Evolutionary conservation across 2,888 invertebrate species (phyloP), one percentile per base, ranked within the genome.

Genomic region (Leptinotarsa tumamoca): DNA sequence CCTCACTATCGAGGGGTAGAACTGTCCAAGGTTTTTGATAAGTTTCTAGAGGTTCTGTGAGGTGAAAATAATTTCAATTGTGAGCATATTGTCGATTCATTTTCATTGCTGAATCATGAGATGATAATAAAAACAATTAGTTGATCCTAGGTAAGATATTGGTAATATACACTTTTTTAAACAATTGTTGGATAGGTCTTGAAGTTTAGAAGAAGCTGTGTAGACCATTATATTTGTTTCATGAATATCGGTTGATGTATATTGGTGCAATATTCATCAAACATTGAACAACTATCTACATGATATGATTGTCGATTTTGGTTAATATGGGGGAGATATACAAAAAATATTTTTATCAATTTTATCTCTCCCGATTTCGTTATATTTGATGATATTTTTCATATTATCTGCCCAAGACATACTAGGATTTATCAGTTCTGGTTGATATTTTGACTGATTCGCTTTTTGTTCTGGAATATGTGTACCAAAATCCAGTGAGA

Each of bases 341-440:
- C 67, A 56, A 78, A 78, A 78, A 78, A 76, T 43, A 18, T 69
- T 73, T 79, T 77, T 78, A 79, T 78, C 77, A 74, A 71, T 79
- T 77, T 78, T 79, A 78, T 79, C 78, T 79, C 52, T 66, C 67
- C 72, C 69, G 71, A 77, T 76, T 77, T 76, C 76, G 78, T 74
- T 75, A 67, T 72, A 73, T 76, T 43, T 71, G 71, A 72, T 76
- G 77, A 79, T 77, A 77, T 77, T 79, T 76, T 79, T 75, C 73
- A 73, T 79, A 79, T 63, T 63, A 63, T 79, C 77, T 75, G 69
- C 58, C 73, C 67, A 76, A 76, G 75, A 71, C 70, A 76, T 68
- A 72, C 69, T 63, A 75, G 67, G 67, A 77, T 73, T 79, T 77
- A 77, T 79, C 79, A 79, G 79, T 79, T 71, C 67, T 70, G 66